Base-by-base conservation (phyloP, 2,113 vertebrate species). In the Gnathonemus echidnorhynchus region DNA sequence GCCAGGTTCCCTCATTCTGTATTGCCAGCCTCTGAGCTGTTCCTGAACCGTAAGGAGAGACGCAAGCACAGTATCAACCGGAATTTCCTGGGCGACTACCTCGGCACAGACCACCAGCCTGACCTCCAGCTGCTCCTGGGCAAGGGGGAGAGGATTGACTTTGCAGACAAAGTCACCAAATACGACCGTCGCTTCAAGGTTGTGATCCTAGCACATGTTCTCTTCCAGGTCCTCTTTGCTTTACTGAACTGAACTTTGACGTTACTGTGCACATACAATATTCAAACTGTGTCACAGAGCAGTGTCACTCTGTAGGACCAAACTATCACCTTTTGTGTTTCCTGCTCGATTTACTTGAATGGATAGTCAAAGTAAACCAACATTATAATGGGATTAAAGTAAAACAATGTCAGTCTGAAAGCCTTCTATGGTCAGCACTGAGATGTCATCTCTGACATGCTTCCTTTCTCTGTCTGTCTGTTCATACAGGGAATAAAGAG, bases 81-180 rank as follows among this genome's bases (percentile, higher is more conserved):
- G 91, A 99, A 99, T 93, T 99, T 99, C 91, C 96, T 99, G 0
- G 98, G 98, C 0, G 98, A 99, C 93, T 99, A 99, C 92, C 96
- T 99, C 11, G 98, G 98, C 19, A 98, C 99, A 98, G 98, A 99
- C 0, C 97, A 99, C 87, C 95, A 96, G 83, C 98, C 98, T 0
- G 98, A 99, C 88, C 97, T 99, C 0, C 97, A 98, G 1, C 98
- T 98, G 94, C 99, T 99, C 35, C 94, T 99, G 91, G 97, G 93
- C 92, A 99, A 98, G 91, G 95, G 98, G 58, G 98, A 99, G 92
- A 99, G 99, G 96, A 97, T 99, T 0, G 98, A 99, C 91, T 99
- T 99, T 89, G 97, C 98, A 0, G 98, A 99, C 94, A 98, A 96
- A 0, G 97, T 99, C 90, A 98, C 96, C 52, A 99, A 99, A 95